These are phyloP conservation scores for Melipona bicolor DNA, from an alignment of 2,888 invertebrate genomes.

Conservation along the genomic window DNA sequence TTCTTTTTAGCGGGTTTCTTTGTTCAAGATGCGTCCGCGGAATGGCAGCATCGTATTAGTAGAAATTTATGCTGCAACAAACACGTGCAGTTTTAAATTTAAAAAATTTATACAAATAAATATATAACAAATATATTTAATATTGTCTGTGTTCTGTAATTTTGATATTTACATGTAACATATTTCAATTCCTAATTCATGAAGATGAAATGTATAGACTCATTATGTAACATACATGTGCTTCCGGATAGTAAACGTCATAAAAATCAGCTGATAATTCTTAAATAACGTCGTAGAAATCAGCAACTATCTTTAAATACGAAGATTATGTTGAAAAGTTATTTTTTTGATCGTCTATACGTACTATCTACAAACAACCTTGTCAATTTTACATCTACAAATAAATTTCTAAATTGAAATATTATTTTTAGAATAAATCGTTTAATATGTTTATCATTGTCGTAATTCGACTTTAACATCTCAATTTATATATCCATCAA, in stretches of 20 bases:
- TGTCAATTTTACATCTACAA: background rate
- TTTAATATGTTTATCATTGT: background rate
- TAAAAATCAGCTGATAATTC: slow-evolving; percentile 38
- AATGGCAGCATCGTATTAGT: background rate
- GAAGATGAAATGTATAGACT: background rate
- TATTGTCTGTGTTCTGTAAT: background rate
- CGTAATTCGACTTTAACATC: background rate
- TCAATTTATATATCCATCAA: background rate
- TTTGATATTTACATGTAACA: background rate
- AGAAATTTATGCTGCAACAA: background rate
- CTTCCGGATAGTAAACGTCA: background rate
- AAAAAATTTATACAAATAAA: background rate
- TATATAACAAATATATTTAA: background rate
- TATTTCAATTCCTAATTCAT: background rate
- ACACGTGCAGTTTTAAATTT: slow-evolving; percentile 10
- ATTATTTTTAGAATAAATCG: background rate
- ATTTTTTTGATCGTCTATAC: background rate
- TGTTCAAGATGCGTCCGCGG: background rate
- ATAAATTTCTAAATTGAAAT: background rate
- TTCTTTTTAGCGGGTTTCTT: background rate
- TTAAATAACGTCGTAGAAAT: too few species aligned
- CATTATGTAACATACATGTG: slow-evolving; percentile 14
- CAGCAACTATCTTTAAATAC: slow-evolving; percentile 29
- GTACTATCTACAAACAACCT: background rate
- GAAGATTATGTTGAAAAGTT: slow-evolving; percentile 46